phyloP scores from a whole-genome alignment of 2,113 vertebrate species.

The Campylorhamphus procurvoides region DNA sequence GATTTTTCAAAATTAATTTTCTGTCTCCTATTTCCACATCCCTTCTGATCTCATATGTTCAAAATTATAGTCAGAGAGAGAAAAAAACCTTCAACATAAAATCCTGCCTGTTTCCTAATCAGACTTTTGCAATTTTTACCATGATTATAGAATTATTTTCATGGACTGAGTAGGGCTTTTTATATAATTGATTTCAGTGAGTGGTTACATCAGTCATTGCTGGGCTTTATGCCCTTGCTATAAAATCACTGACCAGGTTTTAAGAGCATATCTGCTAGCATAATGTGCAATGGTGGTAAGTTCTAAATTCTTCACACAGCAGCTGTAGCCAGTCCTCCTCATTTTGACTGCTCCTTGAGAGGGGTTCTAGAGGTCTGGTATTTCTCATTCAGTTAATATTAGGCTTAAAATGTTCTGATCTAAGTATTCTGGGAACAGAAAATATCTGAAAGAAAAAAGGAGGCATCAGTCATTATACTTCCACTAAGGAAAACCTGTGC shows the following conservation, averaged over 20 bases:
- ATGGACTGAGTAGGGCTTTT: not conserved
- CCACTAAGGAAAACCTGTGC: not conserved
- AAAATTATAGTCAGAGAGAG: not conserved
- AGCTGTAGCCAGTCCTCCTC: not conserved
- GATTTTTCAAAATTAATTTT: not conserved
- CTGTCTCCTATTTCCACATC: not conserved
- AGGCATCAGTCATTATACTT: not conserved
- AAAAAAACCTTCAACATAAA: not conserved
- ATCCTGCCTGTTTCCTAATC: not conserved
- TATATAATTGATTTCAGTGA: not conserved
- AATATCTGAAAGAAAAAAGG: not conserved
- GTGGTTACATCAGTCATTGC: not conserved
- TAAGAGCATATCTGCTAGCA: not conserved
- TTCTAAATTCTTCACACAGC: not conserved
- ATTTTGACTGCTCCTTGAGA: not conserved
- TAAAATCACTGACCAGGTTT: not conserved
- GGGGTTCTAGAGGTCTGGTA: not conserved
- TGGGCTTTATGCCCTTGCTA: not conserved
- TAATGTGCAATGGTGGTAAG: not conserved
- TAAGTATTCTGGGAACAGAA: not conserved
- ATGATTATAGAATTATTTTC: not conserved
- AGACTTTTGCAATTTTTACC: not conserved
- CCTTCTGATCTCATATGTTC: not conserved
- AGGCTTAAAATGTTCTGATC: not conserved
- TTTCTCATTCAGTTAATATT: not conserved